Conservation (phyloP, 2,113 vertebrate species). For the Coturnix japonica region DNA sequence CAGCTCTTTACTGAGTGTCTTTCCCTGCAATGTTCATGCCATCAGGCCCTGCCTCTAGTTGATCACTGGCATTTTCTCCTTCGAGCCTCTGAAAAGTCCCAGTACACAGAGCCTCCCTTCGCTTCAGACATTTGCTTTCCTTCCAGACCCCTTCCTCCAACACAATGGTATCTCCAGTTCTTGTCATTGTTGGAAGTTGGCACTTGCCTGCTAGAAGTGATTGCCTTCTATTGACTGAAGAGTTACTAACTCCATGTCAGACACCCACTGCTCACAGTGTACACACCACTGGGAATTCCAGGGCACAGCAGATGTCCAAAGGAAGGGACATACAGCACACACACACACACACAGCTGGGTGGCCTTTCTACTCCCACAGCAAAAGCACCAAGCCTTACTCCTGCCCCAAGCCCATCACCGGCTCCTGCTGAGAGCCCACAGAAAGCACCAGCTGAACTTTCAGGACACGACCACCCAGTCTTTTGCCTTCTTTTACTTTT, state of each 20-base stretch:
- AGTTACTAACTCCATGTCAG: neutral
- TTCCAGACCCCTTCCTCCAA: neutral
- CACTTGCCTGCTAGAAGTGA: neutral
- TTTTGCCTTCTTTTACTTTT: neutral
- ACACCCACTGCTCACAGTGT: fast-evolving
- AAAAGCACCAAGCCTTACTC: neutral
- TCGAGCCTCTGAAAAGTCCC: neutral
- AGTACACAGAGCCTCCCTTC: neutral
- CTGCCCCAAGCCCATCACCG: neutral
- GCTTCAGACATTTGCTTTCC: neutral
- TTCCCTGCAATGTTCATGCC: neutral
- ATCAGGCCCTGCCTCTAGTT: neutral
- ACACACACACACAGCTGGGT: neutral
- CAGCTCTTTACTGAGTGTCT: neutral
- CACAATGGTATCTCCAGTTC: neutral
- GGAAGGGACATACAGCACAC: fast-evolving
- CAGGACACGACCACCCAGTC: neutral
- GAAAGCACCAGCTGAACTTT: neutral
- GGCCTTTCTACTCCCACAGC: neutral
- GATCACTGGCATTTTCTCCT: neutral
- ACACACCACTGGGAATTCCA: neutral
- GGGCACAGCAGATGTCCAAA: neutral
- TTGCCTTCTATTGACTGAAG: neutral
- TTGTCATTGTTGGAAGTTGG: neutral
- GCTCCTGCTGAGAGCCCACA: neutral